Base-by-base conservation (phyloP, 2,797 vertebrate species). In the Triplophysa bombifrons region DNA sequence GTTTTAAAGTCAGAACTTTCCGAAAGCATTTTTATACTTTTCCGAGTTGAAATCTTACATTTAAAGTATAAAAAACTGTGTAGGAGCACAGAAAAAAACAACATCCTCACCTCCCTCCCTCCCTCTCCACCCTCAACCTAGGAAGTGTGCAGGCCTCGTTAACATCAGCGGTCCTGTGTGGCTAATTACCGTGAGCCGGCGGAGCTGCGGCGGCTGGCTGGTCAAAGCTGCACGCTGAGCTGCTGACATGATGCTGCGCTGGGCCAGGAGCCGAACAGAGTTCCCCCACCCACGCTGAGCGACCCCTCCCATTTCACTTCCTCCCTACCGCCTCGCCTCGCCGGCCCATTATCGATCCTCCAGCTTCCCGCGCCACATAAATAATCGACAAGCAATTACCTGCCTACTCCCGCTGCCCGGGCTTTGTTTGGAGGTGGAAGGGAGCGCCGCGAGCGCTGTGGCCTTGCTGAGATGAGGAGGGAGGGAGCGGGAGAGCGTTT, bases 341-440 rank as follows among this genome's bases (percentile, higher is more conserved):
- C 91, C 88, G 89, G 86, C 86, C 91, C 88, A 88, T 93, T 94
- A 94, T 93, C 92, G 94, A 94, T 94, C 88, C 92, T 92, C 90
- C 90, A 92, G 91, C 92, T 94, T 92, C 93, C 88, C 91, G 91
- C 89, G 90, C 92, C 93, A 94, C 93, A 94, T 94, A 94, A 94
- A 94, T 94, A 93, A 93, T 92, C 83, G 88, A 93, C 89, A 90
- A 93, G 92, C 95, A 96, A 94, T 94, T 94, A 94, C 91, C 93
- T 93, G 92, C 92, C 91, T 91, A 92, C 93, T 91, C 88, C 91
- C 90, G 92, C 92, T 90, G 91, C 86, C 93, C 89, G 81, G 89
- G 92, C 92, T 93, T 93, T 92, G 92, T 94, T 93, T 92, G 92
- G 92, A 92, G 90, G 76, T 87, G 88, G 90, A 90, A 89, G 89